These are phyloP conservation scores for Eupithecia tripunctaria DNA, from an alignment of 2,888 invertebrate genomes.

Conservation along the genomic window DNA sequence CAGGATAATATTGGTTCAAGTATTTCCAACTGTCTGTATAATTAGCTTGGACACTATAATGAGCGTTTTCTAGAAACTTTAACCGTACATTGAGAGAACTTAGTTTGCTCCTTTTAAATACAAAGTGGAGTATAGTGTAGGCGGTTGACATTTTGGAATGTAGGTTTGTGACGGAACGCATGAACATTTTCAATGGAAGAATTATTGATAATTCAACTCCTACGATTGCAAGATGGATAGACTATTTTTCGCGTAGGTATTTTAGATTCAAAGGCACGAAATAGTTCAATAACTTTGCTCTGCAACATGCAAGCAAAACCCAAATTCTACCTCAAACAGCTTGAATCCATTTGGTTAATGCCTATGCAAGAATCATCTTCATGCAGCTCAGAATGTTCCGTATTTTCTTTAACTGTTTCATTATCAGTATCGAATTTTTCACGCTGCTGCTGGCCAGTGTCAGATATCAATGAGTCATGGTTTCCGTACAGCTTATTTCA, in stretches of 20 bases:
- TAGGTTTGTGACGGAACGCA: background rate
- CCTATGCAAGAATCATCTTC: background rate
- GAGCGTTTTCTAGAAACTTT: conserved; percentile 27
- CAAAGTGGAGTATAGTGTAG: background rate
- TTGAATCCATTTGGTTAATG: background rate
- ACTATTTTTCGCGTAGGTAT: background rate
- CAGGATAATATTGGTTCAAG: conserved; percentile 22
- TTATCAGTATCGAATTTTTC: background rate
- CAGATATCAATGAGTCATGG: conserved; percentile 8
- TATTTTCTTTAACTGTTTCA: background rate
- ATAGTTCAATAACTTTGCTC: background rate
- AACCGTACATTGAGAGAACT: background rate
- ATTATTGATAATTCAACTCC: background rate
- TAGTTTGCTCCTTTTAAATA: background rate
- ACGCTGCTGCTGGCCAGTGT: background rate
- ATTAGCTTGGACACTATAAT: conserved; percentile 44
- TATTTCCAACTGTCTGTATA: conserved; percentile 24
- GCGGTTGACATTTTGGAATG: background rate
- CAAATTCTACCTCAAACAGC: background rate
- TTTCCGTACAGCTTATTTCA: conserved; percentile 36
- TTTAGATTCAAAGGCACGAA: background rate
- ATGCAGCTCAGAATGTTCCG: background rate
- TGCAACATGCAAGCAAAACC: background rate
- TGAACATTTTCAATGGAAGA: background rate
- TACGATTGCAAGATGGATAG: background rate